phyloP scores from a whole-genome alignment of 2,113 vertebrate species.

The Cercocebus atys region DNA sequence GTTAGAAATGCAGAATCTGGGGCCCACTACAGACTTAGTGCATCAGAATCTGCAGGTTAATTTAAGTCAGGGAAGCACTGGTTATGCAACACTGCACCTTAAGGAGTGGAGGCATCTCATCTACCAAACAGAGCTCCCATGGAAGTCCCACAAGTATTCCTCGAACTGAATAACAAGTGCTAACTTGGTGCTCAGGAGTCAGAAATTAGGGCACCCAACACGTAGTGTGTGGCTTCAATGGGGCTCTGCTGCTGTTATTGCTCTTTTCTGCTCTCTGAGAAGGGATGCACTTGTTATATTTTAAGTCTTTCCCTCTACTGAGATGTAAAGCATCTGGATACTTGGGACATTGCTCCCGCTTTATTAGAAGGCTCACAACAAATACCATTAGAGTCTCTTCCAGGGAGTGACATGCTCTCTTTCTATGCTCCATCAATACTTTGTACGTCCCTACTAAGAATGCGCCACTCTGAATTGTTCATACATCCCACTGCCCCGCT shows the following conservation, averaged over 20 bases:
- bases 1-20: not conserved
- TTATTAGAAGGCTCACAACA: not conserved
- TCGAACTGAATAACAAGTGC: not conserved
- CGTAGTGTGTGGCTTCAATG: fast-evolving
- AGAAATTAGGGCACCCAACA: not conserved
- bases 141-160: not conserved
- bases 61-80: not conserved
- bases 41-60: not conserved
- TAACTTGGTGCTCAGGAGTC: not conserved
- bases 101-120: not conserved
- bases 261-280: not conserved
- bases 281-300: fast-evolving
- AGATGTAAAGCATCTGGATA: not conserved
- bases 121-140: not conserved
- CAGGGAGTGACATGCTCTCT: not conserved
- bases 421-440: not conserved
- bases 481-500: not conserved
- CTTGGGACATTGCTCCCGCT: not conserved
- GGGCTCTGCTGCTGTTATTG: fast-evolving
- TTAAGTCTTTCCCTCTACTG: not conserved
- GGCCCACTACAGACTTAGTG: too few relatives aligned
- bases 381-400: not conserved
- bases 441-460: not conserved
- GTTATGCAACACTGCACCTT: not conserved
- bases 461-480: not conserved